Evolutionary conservation across 2,888 invertebrate genomes (phyloP), one percentile per base, ranked within the genome.

Genomic region (Agrypnus murinus): DNA sequence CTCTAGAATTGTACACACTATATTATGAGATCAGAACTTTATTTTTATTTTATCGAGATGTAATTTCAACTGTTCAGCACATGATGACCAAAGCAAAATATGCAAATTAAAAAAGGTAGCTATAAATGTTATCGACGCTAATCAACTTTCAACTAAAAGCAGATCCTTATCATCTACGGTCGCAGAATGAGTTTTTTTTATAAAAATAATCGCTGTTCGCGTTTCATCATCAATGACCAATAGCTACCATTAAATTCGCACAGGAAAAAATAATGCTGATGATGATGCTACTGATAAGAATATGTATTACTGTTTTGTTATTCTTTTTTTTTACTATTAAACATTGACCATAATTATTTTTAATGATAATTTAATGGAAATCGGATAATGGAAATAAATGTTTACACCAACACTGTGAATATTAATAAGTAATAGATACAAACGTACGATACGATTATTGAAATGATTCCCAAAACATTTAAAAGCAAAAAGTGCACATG

Each of bases 301-400:
- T 12, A 40, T 40, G 5, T 10, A n/a, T 40, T 12, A 40, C 12
- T 5, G 12, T 40, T 10, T 40, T 40, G 43, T 6, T 7, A 14
- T 43, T 43, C 15, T 43, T 43, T 12, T 43, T 43, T 15, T 14
- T 15, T 5, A 12, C 12, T 40, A 43, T 43, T 15, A 14, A 8
- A 14, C 9, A 43, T 43, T 43, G 7, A 43, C 5, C 14, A 14
- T 43, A 43, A 43, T 43, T 43, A 43, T 43, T 15, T 43, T 43
- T 15, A 43, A 43, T 14, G 43, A 43, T 15, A 14, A 3, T 14
- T 43, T 43, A 6, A 43, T 43, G 5, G 15, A 15, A 43, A 43
- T 43, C 15, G 14, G 9, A 14, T 15, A 25, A 25, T 25, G 25
- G 25, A 25, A 25, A 43, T 14, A 14, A 25, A 25, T 25, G 25